These are phyloP conservation scores for Acanthornis magna DNA, from an alignment of 2,797 vertebrate genomes.

Conservation along the genomic window DNA sequence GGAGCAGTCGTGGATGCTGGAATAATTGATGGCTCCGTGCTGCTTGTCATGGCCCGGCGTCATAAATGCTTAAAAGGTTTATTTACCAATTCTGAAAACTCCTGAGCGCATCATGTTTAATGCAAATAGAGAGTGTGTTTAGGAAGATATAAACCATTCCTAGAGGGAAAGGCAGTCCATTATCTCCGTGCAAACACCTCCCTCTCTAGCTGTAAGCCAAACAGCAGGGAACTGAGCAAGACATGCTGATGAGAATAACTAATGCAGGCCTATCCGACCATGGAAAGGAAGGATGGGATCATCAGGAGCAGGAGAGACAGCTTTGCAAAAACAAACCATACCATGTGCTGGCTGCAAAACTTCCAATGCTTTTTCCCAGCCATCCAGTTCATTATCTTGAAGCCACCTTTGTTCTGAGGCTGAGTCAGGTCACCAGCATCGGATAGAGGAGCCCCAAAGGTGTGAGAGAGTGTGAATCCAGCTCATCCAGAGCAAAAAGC, in stretches of 20 bases:
- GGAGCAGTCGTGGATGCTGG: background rate
- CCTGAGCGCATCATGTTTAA: slow-evolving; percentile 43
- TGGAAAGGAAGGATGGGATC: slow-evolving; percentile 2
- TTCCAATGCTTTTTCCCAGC: background rate
- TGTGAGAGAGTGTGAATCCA: background rate
- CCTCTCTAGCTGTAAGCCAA: slow-evolving; percentile 43
- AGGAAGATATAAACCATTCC: slow-evolving; percentile 56
- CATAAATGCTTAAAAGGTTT: slow-evolving; percentile 60
- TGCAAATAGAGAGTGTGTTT: slow-evolving; percentile 59
- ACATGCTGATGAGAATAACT: slow-evolving; percentile 50
- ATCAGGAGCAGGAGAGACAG: background rate
- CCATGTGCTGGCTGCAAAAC: background rate
- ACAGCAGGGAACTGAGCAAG: slow-evolving; percentile 17
- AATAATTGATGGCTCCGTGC: background rate
- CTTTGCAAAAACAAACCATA: background rate
- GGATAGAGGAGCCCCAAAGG: background rate
- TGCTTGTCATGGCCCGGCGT: slow-evolving; percentile 17
- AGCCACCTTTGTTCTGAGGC: background rate
- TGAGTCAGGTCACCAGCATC: background rate
- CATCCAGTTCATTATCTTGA: background rate
- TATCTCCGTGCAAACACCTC: slow-evolving; percentile 31
- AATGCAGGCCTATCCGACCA: background rate
- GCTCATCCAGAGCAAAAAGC: background rate
- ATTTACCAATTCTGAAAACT: slow-evolving; percentile 59
- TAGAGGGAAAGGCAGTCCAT: slow-evolving; percentile 29